Evolutionary conservation across 2,888 invertebrate genomes (phyloP), one percentile per base, ranked within the genome.

Genomic region (Globia sparganii): DNA sequence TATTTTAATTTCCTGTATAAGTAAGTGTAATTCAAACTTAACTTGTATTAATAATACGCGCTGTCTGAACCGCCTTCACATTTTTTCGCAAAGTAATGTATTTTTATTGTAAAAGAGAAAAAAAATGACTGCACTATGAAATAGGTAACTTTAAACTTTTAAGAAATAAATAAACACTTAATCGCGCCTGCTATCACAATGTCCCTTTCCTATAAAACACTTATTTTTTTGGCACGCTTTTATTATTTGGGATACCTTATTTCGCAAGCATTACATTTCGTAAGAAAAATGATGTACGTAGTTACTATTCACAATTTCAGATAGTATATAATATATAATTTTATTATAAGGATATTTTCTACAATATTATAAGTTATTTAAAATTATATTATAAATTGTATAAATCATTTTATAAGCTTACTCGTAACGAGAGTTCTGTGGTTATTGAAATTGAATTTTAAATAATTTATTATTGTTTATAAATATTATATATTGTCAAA

Each of bases 201-300:
- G 68, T 65, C 70, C 71, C 34, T 66, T 1, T 18, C 40, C 25
- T 13, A 65, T 43, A 71, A 78, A 68, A 75, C 67, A 76, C 49
- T 75, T 76, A 25, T 64, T 79, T 77, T 77, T 80, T 78, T 87
- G 64, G 65, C 81, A 78, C 49, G 75, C 80, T 81, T 84, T 73
- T 80, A 80, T 80, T 88, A 81, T 84, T 86, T 78, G 15, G 58
- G 69, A 80, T 75, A 80, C 72, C 88, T 77, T 85, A 86, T 88
- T 85, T 75, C 78, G 85, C 81, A 85, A 85, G 83, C 83, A 83
- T 88, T 86, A 86, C 72, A 86, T 84, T 88, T 80, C 72, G 68
- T 69, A 79, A 59, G 62, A 69, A 82, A 82, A 79, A 66, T 84
- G 80, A 83, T 37, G 66, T 75, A 58, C 40, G 68, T 75, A 61